Conservation (phyloP, 2,797 vertebrate genomes). For the Helicolenus hilgendorfi region DNA sequence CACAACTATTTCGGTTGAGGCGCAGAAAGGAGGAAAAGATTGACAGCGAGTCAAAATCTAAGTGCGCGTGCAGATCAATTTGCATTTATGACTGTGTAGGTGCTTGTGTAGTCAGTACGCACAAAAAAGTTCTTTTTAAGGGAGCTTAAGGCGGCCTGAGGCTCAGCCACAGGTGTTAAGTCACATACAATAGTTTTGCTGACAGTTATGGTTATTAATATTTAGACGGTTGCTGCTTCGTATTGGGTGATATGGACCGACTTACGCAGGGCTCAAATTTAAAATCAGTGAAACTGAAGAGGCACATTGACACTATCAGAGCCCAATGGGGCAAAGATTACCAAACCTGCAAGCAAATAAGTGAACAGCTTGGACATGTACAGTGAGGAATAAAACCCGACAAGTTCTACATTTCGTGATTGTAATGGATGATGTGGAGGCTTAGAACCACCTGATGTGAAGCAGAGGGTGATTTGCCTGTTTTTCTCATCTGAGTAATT, state of each 20-base stretch:
- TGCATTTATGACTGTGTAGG: background rate
- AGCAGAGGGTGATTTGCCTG: background rate
- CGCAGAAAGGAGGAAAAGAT: background rate
- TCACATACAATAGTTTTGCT: conserved; percentile 7
- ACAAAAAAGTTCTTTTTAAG: background rate
- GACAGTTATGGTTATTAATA: conserved; percentile 15
- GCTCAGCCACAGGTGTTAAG: conserved; percentile 40
- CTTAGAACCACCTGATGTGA: background rate
- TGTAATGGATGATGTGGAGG: background rate
- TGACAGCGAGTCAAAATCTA: conserved; percentile 15
- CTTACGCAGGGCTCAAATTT: background rate
- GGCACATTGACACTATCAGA: background rate
- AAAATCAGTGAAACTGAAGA: background rate
- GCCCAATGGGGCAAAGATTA: background rate
- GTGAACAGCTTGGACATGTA: background rate
- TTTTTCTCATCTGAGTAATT: background rate
- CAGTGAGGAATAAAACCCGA: background rate
- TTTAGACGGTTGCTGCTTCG: background rate
- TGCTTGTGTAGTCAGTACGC: background rate
- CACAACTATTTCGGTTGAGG: conserved; percentile 18
- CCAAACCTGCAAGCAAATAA: background rate
- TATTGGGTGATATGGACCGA: background rate
- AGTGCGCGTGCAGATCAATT: background rate
- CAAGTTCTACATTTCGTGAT: background rate
- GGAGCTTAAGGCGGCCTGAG: background rate